Evolutionary conservation across 2,888 invertebrate species (phyloP).

Genomic region (Erebia ligea): DNA sequence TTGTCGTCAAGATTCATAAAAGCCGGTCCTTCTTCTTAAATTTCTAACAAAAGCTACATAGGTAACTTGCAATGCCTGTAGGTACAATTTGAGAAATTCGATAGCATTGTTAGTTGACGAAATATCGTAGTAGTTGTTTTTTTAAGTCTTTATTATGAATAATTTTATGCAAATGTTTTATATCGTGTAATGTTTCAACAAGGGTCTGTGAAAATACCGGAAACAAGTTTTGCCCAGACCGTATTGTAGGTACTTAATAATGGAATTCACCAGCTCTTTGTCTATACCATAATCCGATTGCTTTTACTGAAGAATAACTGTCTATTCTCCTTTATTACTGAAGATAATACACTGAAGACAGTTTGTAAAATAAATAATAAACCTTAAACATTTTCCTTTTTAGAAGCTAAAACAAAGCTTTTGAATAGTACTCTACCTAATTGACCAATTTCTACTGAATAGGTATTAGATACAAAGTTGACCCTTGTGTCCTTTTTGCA

Average conservation of each 20-base stretch:
- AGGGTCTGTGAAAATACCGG: too few relatives aligned
- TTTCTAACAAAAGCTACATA: too few relatives aligned
- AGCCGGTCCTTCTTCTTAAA: too few relatives aligned
- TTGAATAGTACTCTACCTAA: background rate
- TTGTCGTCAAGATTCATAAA: too few relatives aligned
- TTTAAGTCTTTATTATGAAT: too few relatives aligned
- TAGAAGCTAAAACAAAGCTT: background rate
- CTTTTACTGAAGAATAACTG: slow-evolving; percentile 19
- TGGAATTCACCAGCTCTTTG: background rate
- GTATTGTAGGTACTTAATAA: background rate
- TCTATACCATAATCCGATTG: slow-evolving; percentile 22
- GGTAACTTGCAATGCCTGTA: too few relatives aligned
- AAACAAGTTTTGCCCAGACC: background rate
- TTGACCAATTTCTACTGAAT: background rate
- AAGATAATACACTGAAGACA: slow-evolving; percentile 12
- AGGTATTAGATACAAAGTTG: background rate
- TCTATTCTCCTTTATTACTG: slow-evolving; percentile 9
- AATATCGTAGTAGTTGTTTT: too few relatives aligned
- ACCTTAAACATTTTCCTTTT: background rate
- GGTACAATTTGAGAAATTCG: too few relatives aligned
- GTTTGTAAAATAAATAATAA: background rate
- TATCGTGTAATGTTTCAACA: too few relatives aligned
- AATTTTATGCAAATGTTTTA: too few relatives aligned
- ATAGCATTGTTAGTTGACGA: too few relatives aligned
- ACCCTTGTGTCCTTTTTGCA: background rate